phyloP scores from a whole-genome alignment of 2,113 vertebrate species.

The Oenanthe oenanthe region DNA sequence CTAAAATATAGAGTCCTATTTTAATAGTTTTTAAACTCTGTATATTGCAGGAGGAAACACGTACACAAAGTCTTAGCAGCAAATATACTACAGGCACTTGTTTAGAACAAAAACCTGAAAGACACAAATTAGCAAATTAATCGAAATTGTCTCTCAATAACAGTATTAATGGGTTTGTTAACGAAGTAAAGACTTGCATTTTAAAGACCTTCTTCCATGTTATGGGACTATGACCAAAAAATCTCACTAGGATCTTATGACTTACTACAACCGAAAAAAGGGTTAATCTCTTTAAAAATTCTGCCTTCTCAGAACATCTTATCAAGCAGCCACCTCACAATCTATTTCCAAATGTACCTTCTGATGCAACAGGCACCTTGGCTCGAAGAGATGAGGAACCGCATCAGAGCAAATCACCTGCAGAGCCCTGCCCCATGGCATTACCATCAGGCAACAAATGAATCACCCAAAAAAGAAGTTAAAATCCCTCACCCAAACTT shows the following conservation, averaged over 20 bases:
- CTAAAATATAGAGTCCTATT: not conserved
- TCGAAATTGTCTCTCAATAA: not conserved
- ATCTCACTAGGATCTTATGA: not conserved
- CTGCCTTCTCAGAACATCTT: not conserved
- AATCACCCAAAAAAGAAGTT: not conserved
- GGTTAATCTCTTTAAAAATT: not conserved
- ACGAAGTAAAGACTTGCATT: not conserved
- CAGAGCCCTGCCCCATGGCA: rapidly evolving
- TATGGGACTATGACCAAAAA: not conserved
- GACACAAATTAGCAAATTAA: not conserved
- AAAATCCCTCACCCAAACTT: conserved; percentile 88
- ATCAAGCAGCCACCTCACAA: not conserved
- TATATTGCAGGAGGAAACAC: not conserved
- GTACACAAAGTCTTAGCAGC: not conserved
- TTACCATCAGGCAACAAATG: rapidly evolving
- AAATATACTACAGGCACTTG: not conserved
- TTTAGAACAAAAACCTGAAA: not conserved
- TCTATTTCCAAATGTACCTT: not conserved
- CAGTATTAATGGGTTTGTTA: rapidly evolving
- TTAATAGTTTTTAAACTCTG: not conserved
- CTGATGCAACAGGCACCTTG: not conserved
- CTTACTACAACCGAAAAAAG: not conserved
- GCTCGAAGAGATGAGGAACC: not conserved
- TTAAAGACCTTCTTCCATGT: not conserved
- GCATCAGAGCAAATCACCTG: not conserved